These are phyloP conservation scores for Cyclophora albipunctata DNA, from an alignment of 2,888 invertebrate genomes.

Conservation along the genomic window DNA sequence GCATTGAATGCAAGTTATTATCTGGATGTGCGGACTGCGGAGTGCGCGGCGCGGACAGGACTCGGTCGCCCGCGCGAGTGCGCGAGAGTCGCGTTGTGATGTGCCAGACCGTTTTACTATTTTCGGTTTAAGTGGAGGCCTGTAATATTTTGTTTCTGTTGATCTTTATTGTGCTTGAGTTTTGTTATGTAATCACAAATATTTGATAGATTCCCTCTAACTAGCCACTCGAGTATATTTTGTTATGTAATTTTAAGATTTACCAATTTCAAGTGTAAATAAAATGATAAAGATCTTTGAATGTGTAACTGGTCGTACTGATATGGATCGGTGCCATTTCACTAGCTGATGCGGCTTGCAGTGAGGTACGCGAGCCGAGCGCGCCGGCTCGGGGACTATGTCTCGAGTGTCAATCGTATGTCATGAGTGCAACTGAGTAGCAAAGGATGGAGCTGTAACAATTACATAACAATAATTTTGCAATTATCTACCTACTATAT, in stretches of 20 bases:
- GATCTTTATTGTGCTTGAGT: constrained; percentile 62
- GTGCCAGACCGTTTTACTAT: constrained; percentile 25
- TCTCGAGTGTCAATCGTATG: too few relatives aligned
- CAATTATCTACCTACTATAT: too few relatives aligned
- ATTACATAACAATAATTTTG: too few relatives aligned
- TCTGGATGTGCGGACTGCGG: too few relatives aligned
- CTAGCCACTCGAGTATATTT: constrained; percentile 63
- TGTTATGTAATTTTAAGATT: constrained; percentile 74
- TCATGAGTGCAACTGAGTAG: too few relatives aligned
- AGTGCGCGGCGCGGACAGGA: too few relatives aligned
- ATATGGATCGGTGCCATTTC: constrained; percentile 31
- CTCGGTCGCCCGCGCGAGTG: too few relatives aligned
- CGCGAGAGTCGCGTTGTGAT: neutral
- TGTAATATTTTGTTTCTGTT: constrained; percentile 61
- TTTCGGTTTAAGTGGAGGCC: constrained; percentile 36
- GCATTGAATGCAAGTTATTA: too few relatives aligned
- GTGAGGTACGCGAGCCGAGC: constrained; percentile 2
- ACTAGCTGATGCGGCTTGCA: constrained; percentile 23
- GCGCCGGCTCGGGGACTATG: too few relatives aligned
- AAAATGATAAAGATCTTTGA: constrained; percentile 54
- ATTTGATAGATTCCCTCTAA: constrained; percentile 58
- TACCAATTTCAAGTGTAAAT: constrained; percentile 63
- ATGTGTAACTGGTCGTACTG: constrained; percentile 46
- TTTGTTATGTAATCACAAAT: constrained; percentile 65
- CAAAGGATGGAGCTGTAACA: too few relatives aligned